These are phyloP conservation scores for Hemaris fuciformis DNA, from an alignment of 2,888 invertebrate species.

Conservation along the genomic window DNA sequence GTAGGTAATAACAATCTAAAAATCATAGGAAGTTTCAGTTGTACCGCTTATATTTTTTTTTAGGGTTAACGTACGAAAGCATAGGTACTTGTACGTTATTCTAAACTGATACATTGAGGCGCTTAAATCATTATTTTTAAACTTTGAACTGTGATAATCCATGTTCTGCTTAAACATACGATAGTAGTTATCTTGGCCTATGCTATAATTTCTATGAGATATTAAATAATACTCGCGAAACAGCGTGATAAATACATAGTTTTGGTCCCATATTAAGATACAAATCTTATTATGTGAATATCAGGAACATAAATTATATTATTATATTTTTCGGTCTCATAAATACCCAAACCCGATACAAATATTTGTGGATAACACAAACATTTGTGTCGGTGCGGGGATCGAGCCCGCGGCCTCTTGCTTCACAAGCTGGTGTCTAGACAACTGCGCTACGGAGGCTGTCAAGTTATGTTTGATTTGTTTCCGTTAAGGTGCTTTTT, in stretches of 20 bases:
- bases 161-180: background rate
- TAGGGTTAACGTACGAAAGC: background rate
- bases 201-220: background rate
- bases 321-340: too few relatives aligned
- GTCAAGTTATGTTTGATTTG: too few relatives aligned
- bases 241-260: background rate
- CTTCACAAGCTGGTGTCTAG: too few relatives aligned
- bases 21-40: too few relatives aligned
- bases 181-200: background rate
- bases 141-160: constrained; percentile 7
- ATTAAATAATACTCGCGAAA: background rate
- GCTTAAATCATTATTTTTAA: background rate
- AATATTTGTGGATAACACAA: too few relatives aligned
- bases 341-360: too few relatives aligned
- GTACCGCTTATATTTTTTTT: background rate
- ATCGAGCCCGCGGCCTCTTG: too few relatives aligned
- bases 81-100: background rate
- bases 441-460: too few relatives aligned
- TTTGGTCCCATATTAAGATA: too few relatives aligned
- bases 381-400: too few relatives aligned
- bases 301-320: too few relatives aligned
- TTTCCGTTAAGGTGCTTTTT: constrained; percentile 84
- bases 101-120: background rate
- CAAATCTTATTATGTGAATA: too few relatives aligned
- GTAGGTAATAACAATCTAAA: background rate